Conservation (phyloP, 2,113 vertebrate species). For the Pyxicephalus adspersus region DNA sequence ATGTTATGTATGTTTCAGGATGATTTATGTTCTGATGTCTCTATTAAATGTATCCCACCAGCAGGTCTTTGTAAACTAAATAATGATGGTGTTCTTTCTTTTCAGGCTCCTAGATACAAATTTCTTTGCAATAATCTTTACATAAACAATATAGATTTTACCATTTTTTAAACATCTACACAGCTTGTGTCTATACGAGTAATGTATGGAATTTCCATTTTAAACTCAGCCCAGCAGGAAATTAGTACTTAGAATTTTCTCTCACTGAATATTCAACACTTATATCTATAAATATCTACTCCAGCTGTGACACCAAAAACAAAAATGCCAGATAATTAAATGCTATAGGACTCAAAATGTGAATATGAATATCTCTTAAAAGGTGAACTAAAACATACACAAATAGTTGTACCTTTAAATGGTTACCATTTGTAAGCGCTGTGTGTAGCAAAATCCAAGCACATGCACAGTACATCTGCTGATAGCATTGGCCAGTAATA, state of each 20-base stretch:
- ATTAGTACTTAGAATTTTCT: slow-evolving; percentile 27
- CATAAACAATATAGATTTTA: background rate
- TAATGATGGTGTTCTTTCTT: too few species aligned
- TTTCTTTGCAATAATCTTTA: background rate
- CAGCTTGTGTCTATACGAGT: slow-evolving; percentile 3
- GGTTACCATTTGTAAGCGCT: background rate
- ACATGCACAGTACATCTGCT: too few species aligned
- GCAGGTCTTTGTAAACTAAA: too few species aligned
- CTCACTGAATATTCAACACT: slow-evolving; percentile 40
- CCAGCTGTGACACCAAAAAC: slow-evolving; percentile 38
- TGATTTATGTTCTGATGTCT: too few species aligned
- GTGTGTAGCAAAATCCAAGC: too few species aligned
- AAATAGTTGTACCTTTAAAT: background rate
- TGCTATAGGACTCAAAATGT: slow-evolving; percentile 25
- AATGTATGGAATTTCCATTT: slow-evolving; percentile 30
- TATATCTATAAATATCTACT: slow-evolving; percentile 40
- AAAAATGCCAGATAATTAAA: slow-evolving; percentile 26
- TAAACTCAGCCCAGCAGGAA: slow-evolving; percentile 26
- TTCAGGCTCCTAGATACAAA: background rate
- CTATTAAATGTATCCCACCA: too few species aligned
- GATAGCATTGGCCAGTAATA: too few species aligned
- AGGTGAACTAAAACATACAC: background rate
- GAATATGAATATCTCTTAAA: background rate
- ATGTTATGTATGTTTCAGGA: too few species aligned
- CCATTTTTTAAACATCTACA: background rate